phyloP scores from a whole-genome alignment of 2,113 vertebrate genomes.

The Martes martes region DNA sequence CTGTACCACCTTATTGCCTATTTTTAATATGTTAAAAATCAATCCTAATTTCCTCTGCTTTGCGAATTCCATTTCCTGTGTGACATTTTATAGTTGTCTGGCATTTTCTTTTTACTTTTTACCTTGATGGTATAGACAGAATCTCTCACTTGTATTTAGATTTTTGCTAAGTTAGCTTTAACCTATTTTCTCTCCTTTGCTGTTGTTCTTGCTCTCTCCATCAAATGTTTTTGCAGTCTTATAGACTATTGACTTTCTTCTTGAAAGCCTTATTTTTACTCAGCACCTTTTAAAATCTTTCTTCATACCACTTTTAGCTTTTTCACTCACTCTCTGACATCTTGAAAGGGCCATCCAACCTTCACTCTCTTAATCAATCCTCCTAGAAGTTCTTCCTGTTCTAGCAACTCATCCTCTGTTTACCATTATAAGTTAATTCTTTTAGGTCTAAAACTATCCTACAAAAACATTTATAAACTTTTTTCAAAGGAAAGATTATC shows the following conservation, averaged over 20 bases:
- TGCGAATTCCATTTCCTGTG: not conserved
- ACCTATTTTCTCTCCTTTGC: not conserved
- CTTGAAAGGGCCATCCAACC: not conserved
- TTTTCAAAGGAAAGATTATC: not conserved
- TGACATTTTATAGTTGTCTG: not conserved
- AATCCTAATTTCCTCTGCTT: not conserved
- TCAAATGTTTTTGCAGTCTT: not conserved
- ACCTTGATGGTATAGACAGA: not conserved
- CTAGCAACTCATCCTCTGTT: not conserved
- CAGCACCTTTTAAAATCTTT: not conserved
- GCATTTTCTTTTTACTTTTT: not conserved
- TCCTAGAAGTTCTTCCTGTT: not conserved
- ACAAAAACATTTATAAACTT: not conserved
- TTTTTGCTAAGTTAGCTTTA: not conserved
- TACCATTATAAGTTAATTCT: not conserved
- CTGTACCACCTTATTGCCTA: not conserved
- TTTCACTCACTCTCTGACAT: not conserved
- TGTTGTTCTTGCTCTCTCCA: not conserved
- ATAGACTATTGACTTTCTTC: slow-evolving; percentile 42
- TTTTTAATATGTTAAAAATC: not conserved
- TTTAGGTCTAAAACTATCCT: not conserved
- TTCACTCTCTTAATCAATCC: not conserved
- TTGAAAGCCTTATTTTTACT: slow-evolving; percentile 25
- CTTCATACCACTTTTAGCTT: not conserved
- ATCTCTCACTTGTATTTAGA: not conserved